Evolutionary conservation across 2,113 vertebrate genomes (phyloP).

Genomic region (Xyrauchen texanus): DNA sequence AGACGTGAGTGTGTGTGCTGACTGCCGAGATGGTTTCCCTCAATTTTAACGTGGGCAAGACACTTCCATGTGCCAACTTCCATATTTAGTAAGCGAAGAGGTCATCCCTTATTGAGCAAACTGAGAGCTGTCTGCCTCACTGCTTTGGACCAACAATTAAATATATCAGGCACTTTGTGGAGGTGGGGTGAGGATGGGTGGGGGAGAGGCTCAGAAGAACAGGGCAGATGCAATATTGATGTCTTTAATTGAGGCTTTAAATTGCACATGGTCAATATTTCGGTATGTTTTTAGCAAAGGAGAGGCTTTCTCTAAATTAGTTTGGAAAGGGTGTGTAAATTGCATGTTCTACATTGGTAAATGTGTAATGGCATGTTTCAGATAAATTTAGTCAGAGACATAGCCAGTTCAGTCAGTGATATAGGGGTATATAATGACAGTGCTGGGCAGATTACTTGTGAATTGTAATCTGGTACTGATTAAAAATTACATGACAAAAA

Average conservation of each 20-base stretch:
- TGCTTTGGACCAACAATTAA: conserved; percentile 80
- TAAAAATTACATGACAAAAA: no score
- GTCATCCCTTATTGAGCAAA: conserved; percentile 78
- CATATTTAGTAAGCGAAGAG: conserved; percentile 71
- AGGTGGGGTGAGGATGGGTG: conserved; percentile 33
- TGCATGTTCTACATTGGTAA: conserved; percentile 68
- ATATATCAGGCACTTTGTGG: conserved; percentile 65
- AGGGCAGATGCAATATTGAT: conserved; percentile 77
- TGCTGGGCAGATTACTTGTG: no score
- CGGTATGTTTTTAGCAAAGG: conserved; percentile 62
- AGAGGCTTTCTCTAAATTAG: conserved; percentile 53
- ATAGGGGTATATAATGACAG: background rate
- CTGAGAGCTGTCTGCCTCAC: conserved; percentile 74
- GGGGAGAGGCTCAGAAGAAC: conserved; percentile 62
- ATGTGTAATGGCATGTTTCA: conserved; percentile 67
- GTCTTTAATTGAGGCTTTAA: conserved; percentile 77
- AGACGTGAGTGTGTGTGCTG: conserved; percentile 33
- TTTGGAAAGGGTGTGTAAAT: conserved; percentile 62
- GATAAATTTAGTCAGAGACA: conserved; percentile 59
- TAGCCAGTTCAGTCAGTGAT: conserved; percentile 28
- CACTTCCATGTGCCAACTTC: conserved; percentile 63
- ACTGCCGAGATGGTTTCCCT: conserved; percentile 20
- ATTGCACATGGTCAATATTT: conserved; percentile 69
- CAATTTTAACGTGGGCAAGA: conserved; percentile 55
- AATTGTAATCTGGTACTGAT: no score